Percentiles rank a stretch among this genome's conserved stretches.
Conservation (phyloP, 2,797 vertebrate species). For the Poecile montanus region DNA sequence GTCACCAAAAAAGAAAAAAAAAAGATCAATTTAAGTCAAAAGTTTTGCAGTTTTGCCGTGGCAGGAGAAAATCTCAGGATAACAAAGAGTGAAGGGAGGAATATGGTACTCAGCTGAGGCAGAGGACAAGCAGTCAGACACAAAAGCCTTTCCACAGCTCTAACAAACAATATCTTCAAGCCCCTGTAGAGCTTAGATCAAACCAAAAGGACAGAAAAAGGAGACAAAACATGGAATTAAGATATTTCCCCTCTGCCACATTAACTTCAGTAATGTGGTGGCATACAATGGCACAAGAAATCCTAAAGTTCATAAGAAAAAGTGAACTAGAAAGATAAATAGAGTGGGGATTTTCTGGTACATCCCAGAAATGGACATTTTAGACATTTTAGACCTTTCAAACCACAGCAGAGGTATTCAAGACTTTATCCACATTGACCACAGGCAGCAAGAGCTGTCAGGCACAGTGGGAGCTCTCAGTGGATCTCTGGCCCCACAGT, state of each 20-base stretch:
- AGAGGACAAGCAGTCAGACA: not conserved
- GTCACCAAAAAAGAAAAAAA: not conserved
- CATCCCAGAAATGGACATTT: not conserved
- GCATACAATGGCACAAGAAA: not conserved
- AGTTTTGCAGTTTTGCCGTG: not conserved
- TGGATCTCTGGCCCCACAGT: not conserved
- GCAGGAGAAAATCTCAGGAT: not conserved
- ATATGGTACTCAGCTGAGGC: not conserved
- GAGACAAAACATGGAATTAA: not conserved
- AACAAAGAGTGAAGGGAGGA: not conserved
- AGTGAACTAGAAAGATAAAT: not conserved
- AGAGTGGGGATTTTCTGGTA: not conserved
- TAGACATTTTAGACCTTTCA: not conserved
- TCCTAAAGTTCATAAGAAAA: not conserved
- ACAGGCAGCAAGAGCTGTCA: not conserved
- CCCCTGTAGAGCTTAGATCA: not conserved
- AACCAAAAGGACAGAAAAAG: not conserved
- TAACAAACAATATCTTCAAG: not conserved
- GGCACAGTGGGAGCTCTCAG: not conserved
- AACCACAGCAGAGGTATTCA: not conserved
- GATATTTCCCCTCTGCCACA: not conserved
- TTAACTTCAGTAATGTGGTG: not conserved
- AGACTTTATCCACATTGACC: not conserved
- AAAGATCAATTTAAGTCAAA: not conserved
- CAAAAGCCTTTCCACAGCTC: conserved; percentile 19